Evolutionary conservation across 2,797 vertebrate genomes (phyloP).

Genomic region (Graptemys geographica): DNA sequence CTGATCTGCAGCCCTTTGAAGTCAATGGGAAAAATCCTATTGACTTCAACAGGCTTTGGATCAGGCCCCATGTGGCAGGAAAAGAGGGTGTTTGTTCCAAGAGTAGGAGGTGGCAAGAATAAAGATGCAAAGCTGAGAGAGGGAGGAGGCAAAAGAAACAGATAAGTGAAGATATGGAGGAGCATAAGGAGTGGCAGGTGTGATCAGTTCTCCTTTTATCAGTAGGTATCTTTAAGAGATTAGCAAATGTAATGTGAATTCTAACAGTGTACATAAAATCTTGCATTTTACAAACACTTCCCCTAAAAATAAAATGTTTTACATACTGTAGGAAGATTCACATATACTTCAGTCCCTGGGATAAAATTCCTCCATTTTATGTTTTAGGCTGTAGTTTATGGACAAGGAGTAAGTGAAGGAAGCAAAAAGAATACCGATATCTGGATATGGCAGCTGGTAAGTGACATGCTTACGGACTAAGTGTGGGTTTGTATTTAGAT

Average conservation of each 20-base stretch:
- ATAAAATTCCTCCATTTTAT: neutral
- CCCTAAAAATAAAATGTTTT: slow-evolving; percentile 28
- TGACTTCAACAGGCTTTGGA: slow-evolving; percentile 37
- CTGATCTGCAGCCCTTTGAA: neutral
- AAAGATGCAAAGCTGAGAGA: slow-evolving; percentile 62
- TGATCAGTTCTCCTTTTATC: slow-evolving; percentile 68
- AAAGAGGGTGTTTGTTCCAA: slow-evolving; percentile 54
- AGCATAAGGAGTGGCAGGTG: slow-evolving; percentile 73
- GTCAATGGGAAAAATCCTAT: slow-evolving; percentile 18
- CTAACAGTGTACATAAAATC: slow-evolving; percentile 52
- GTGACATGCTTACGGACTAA: slow-evolving; percentile 49
- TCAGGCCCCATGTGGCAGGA: slow-evolving; percentile 43
- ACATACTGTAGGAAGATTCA: slow-evolving; percentile 29
- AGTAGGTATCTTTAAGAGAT: slow-evolving; percentile 65
- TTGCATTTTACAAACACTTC: slow-evolving; percentile 28
- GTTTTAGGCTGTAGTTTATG: slow-evolving; percentile 85
- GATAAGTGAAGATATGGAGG: slow-evolving; percentile 51
- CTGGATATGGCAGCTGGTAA: slow-evolving; percentile 97
- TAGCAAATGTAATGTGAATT: slow-evolving; percentile 60
- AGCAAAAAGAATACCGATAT: slow-evolving; percentile 80
- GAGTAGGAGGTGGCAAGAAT: slow-evolving; percentile 52
- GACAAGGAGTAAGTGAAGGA: slow-evolving; percentile 83
- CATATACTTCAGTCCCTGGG: neutral
- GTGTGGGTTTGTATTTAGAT: neutral
- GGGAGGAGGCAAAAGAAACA: slow-evolving; percentile 64